phyloP scores from a whole-genome alignment of 2,888 invertebrate species.

The Dendrolimus pini region DNA sequence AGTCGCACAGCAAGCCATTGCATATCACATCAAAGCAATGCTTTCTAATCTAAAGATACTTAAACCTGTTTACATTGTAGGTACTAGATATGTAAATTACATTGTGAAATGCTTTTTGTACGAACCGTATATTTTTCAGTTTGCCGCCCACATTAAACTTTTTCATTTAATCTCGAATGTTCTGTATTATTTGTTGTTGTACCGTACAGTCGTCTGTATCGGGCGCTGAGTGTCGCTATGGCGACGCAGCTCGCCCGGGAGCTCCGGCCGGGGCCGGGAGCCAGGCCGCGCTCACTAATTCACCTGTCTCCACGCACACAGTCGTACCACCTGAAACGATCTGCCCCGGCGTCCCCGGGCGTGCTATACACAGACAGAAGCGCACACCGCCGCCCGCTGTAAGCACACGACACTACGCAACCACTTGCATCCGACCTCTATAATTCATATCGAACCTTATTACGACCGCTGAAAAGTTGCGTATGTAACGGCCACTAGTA shows the following conservation, averaged over 20 bases:
- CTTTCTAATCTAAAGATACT: too few species aligned
- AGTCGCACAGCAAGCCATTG: neutral
- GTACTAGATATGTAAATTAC: neutral
- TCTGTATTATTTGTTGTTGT: slow-evolving; percentile 29
- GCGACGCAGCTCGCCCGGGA: slow-evolving; percentile 52
- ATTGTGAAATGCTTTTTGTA: neutral
- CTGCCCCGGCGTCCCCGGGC: slow-evolving; percentile 22
- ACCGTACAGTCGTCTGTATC: slow-evolving; percentile 34
- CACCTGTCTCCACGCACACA: slow-evolving; percentile 51
- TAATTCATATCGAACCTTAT: slow-evolving; percentile 35
- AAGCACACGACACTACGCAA: slow-evolving; percentile 41
- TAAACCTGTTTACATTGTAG: neutral
- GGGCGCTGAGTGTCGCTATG: slow-evolving; percentile 54
- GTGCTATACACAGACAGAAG: slow-evolving; percentile 34
- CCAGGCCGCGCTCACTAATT: slow-evolving; percentile 42
- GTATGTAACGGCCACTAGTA: slow-evolving; percentile 10
- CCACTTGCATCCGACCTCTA: slow-evolving; percentile 28
- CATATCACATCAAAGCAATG: neutral
- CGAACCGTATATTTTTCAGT: neutral
- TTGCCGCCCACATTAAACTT: neutral
- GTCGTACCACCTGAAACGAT: slow-evolving; percentile 11
- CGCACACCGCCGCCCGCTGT: slow-evolving; percentile 28
- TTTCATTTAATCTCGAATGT: slow-evolving; percentile 16
- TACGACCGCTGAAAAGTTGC: slow-evolving; percentile 24
- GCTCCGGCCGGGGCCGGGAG: slow-evolving; percentile 32